Percentiles rank a stretch among this genome's conserved stretches.
These are phyloP conservation scores for Polydrusus pterygomalis DNA, from an alignment of 2,888 invertebrate species.

Conservation along the genomic window DNA sequence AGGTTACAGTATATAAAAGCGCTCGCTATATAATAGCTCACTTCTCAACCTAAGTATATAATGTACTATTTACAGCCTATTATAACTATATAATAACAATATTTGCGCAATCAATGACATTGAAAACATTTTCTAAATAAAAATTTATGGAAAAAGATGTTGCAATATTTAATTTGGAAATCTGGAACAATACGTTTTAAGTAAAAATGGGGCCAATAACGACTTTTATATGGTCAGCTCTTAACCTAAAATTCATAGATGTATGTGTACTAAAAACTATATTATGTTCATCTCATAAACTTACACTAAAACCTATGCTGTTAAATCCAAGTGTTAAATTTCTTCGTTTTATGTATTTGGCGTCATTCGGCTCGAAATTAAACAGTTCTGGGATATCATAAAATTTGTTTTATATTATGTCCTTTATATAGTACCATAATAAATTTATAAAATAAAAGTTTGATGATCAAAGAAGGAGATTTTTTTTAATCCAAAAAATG, in stretches of 20 bases:
- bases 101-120: too few species aligned
- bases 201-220: not conserved
- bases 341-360: slow-evolving; percentile 16
- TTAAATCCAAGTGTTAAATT: slow-evolving; percentile 4
- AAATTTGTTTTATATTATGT: not conserved
- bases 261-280: not conserved
- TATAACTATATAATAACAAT: too few species aligned
- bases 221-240: not conserved
- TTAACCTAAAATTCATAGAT: slow-evolving; percentile 5
- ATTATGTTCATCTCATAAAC: not conserved
- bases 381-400: not conserved
- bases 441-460: too few species aligned
- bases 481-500: too few species aligned
- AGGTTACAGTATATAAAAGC: too few species aligned
- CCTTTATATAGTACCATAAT: not conserved
- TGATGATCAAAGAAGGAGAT: too few species aligned
- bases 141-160: too few species aligned
- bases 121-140: too few species aligned
- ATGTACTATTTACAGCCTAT: too few species aligned
- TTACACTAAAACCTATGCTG: not conserved
- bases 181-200: not conserved
- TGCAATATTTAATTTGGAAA: too few species aligned
- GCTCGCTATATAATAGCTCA: too few species aligned
- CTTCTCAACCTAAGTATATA: too few species aligned
- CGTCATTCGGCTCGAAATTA: not conserved